Evolutionary conservation across 1,140 invertebrate genomes (phyloP).

Genomic region (Pomphorhynchus laevis): DNA sequence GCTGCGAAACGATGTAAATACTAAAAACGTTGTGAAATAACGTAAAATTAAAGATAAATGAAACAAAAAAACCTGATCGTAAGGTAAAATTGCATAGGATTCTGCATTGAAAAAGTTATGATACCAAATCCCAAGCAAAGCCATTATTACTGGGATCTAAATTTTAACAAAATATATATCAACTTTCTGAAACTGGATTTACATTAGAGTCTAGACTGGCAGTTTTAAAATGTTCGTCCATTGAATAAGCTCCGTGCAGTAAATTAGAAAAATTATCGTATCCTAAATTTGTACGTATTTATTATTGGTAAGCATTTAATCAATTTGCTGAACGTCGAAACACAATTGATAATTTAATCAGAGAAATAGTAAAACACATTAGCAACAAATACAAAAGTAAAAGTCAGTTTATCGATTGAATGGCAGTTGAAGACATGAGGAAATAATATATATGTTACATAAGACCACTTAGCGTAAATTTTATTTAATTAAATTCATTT

Average conservation of each 20-base stretch:
- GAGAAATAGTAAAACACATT: no score
- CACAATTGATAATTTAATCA: no score
- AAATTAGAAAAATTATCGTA: slow-evolving; percentile 77
- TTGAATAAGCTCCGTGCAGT: slow-evolving; percentile 48
- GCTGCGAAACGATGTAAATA: slow-evolving; percentile 90
- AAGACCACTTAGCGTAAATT: no score
- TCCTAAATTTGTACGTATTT: no score
- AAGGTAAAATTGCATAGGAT: slow-evolving; percentile 71
- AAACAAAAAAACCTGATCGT: slow-evolving; percentile 30
- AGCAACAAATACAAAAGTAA: no score
- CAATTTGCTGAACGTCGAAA: background rate
- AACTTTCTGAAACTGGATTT: slow-evolving; percentile 15
- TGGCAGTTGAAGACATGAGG: no score
- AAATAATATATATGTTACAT: no score
- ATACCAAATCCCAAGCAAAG: slow-evolving; percentile 76
- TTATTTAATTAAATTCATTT: no score
- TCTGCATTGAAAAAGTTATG: slow-evolving; percentile 65
- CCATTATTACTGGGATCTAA: slow-evolving; percentile 62
- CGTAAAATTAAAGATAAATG: background rate
- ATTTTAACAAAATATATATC: background rate
- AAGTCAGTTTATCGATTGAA: no score
- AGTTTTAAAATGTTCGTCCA: slow-evolving; percentile 63
- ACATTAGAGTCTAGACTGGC: slow-evolving; percentile 72
- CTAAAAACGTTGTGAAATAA: slow-evolving; percentile 22
- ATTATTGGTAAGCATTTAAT: slow-evolving; percentile 10